Evolutionary conservation across 1,140 invertebrate genomes (phyloP).

Genomic region (Leptinotarsa lineolata): DNA sequence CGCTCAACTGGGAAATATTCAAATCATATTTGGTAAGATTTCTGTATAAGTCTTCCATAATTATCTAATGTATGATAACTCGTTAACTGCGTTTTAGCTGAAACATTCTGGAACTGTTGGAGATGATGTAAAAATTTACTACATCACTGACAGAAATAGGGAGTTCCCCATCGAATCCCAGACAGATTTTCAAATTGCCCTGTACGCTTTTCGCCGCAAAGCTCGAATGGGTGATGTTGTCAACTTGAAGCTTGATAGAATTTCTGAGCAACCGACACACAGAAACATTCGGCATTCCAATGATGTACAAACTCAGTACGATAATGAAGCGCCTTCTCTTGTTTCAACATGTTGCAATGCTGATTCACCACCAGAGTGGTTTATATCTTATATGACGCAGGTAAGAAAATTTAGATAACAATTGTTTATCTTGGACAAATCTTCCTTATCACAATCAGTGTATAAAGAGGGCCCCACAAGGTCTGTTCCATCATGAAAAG

Average conservation of each 20-base stretch:
- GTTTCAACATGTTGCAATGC: slow-evolving; percentile 32
- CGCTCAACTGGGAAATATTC: slow-evolving; percentile 53
- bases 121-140: slow-evolving; percentile 51
- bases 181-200: slow-evolving; percentile 49
- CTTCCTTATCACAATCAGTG: no score
- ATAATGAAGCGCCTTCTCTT: slow-evolving; percentile 30
- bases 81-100: slow-evolving; percentile 39
- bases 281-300: slow-evolving; percentile 40
- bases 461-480: no score
- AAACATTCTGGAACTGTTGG: slow-evolving; percentile 52
- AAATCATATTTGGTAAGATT: slow-evolving; percentile 55
- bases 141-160: slow-evolving; percentile 45
- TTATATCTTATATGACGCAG: slow-evolving; percentile 45
- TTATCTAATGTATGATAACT: not conserved
- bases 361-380: slow-evolving; percentile 52
- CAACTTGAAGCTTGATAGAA: slow-evolving; percentile 47
- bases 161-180: slow-evolving; percentile 50
- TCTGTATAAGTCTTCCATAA: not conserved
- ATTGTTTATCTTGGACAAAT: no score
- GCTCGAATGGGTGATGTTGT: slow-evolving; percentile 50
- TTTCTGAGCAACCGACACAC: slow-evolving; percentile 27
- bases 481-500: not conserved
- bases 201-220: slow-evolving; percentile 48
- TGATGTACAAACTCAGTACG: slow-evolving; percentile 45
- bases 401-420: slow-evolving; percentile 12